phyloP scores from a whole-genome alignment of 2,888 invertebrate genomes.

The Zeuzera pyrina region DNA sequence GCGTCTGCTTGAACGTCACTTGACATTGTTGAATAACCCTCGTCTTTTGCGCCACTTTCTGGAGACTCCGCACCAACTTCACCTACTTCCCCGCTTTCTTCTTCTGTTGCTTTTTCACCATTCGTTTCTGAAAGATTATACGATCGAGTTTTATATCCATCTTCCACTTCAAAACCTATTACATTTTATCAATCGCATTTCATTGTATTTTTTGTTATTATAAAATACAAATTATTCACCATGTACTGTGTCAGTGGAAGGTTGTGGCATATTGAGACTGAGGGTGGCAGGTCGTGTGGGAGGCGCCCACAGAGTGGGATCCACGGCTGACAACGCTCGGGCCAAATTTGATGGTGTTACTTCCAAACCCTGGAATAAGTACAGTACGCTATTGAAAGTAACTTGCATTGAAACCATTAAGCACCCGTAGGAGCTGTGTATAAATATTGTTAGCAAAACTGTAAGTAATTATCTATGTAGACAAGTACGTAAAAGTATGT shows the following conservation, averaged over 20 bases:
- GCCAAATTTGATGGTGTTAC: slow-evolving; percentile 76
- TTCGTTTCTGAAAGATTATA: slow-evolving; percentile 33
- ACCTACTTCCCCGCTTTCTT: slow-evolving; percentile 70
- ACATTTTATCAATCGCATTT: too few species aligned
- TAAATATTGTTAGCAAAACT: too few species aligned
- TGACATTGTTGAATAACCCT: slow-evolving; percentile 89
- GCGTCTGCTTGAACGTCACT: slow-evolving; percentile 85
- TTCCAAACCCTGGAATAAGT: slow-evolving; percentile 62
- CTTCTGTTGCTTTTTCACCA: slow-evolving; percentile 50
- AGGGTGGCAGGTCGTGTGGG: slow-evolving; percentile 79
- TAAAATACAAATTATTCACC: slow-evolving; percentile 33
- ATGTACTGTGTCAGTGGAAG: slow-evolving; percentile 41
- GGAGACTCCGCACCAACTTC: slow-evolving; percentile 83
- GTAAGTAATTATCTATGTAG: too few species aligned
- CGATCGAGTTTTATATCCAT: slow-evolving; percentile 1
- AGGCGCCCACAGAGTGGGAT: slow-evolving; percentile 78
- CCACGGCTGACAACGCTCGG: slow-evolving; percentile 76
- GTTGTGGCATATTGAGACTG: slow-evolving; percentile 77
- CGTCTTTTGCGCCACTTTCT: slow-evolving; percentile 84
- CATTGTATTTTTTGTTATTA: too few species aligned
- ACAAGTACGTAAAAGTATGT: too few species aligned
- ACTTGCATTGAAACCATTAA: too few species aligned
- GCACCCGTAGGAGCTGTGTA: too few species aligned
- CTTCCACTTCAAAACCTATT: neutral
- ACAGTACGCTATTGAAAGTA: neutral